Conservation (phyloP, 1,140 invertebrate species). For the Ceratitis capitata region DNA sequence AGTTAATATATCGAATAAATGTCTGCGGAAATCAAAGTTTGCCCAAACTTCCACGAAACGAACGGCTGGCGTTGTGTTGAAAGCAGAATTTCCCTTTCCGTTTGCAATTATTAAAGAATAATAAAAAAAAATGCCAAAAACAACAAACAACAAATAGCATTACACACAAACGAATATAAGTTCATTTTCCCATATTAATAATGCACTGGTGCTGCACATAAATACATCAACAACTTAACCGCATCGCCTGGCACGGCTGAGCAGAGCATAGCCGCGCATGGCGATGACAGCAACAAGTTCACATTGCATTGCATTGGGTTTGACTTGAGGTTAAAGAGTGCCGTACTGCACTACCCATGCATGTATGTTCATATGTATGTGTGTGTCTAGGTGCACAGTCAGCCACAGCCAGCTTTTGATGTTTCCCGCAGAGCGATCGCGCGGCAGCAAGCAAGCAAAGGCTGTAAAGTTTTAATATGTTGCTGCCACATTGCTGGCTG, state of each 20-base stretch:
- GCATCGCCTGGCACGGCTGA: too few species aligned
- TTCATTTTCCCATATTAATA: background rate
- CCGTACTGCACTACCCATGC: background rate
- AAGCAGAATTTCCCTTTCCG: background rate
- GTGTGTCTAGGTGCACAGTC: background rate
- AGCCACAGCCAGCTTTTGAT: background rate
- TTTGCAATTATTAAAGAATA: slow-evolving; percentile 10
- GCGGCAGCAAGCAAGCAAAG: too few species aligned
- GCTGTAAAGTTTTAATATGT: background rate
- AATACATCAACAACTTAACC: slow-evolving; percentile 24
- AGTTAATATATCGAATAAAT: too few species aligned
- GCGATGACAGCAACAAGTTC: background rate
- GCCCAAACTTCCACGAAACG: background rate
- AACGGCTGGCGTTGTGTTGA: background rate
- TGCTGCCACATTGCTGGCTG: background rate
- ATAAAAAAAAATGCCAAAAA: too few species aligned
- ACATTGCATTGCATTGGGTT: background rate
- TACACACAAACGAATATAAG: background rate
- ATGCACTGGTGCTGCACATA: slow-evolving; percentile 1
- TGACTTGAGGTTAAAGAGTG: slow-evolving; percentile 15
- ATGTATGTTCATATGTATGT: background rate
- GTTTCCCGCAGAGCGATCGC: too few species aligned
- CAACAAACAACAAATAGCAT: background rate
- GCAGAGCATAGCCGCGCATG: background rate
- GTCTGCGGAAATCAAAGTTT: background rate